These are phyloP conservation scores for Zophobas atratus DNA, from an alignment of 1,140 invertebrate species.

Conservation along the genomic window DNA sequence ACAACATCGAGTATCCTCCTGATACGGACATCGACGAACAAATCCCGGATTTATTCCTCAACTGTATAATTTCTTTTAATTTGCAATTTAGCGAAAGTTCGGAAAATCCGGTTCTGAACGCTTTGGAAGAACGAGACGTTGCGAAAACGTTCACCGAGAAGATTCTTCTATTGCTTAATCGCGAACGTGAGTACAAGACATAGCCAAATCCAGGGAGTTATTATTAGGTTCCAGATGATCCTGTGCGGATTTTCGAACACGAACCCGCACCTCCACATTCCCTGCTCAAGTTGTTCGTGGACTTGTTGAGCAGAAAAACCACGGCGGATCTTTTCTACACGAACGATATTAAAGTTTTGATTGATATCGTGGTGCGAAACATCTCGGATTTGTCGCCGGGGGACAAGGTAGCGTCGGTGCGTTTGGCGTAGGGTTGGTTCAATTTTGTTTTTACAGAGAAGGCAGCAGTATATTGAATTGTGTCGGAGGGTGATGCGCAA, in stretches of 20 bases:
- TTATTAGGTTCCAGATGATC: constrained; percentile 79
- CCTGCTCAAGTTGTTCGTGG: constrained; percentile 89
- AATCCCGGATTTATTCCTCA: constrained; percentile 87
- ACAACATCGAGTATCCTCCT: constrained; percentile 85
- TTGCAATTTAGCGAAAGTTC: constrained; percentile 81
- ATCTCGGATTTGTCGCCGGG: constrained; percentile 91
- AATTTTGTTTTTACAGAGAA: constrained; percentile 71
- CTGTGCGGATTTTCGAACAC: constrained; percentile 87
- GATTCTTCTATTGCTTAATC: constrained; percentile 87
- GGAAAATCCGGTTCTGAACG: constrained; percentile 84
- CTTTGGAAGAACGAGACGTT: constrained; percentile 78
- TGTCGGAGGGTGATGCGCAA: constrained; percentile 84
- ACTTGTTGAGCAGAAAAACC: constrained; percentile 82
- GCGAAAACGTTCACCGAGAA: constrained; percentile 93
- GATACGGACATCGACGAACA: constrained; percentile 84
- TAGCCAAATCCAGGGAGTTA: not conserved
- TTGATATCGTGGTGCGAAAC: constrained; percentile 92
- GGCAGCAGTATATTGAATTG: constrained; percentile 82
- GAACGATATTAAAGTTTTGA: constrained; percentile 92
- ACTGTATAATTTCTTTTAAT: constrained; percentile 89
- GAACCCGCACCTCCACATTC: constrained; percentile 86
- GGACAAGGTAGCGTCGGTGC: constrained; percentile 79
- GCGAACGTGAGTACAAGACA: constrained; percentile 80
- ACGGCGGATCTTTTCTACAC: constrained; percentile 92
- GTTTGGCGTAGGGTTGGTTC: not conserved